Evolutionary conservation across 2,888 invertebrate species (phyloP), one percentile per base, ranked within the genome.

Genomic region (Amblyteles armatorius): DNA sequence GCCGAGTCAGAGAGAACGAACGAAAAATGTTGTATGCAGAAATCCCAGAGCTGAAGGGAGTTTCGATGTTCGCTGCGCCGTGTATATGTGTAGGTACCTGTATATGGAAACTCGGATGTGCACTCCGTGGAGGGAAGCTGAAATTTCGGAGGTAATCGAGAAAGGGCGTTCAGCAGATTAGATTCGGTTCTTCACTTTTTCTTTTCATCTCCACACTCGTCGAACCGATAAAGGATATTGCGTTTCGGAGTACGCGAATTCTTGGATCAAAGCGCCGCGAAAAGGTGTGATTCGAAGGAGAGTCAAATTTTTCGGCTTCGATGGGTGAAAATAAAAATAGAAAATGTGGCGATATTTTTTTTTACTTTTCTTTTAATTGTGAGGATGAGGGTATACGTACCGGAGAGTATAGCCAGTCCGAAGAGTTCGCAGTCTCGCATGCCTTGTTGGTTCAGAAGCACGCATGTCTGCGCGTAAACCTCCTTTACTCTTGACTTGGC

Each of bases 371-470:
- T 60, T 57, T 71, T 36, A 9, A 36, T 33, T 36, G 50, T 65
- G 55, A 81, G 57, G 16, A 36, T 13, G 44, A 48, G 26, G 11
- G n/a, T 9, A 73, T 73, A 95, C 96, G 96, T 94, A 98, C 98
- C 98, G 95, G 96, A 96, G 93, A 97, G 95, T 92, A 97, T 95
- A 91, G 98, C 97, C 94, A 98, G 95, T 92, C 98, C 98, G 95
- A 98, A 98, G 91, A 98, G 96, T 93, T 97, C 97, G 92, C 96
- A 96, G 94, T 98, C 97, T 94, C 96, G 96, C 96, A 98, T 96
- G 94, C 97, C 97, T 95, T 97, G 96, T 93, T 97, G 96, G 92
- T 96, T 96, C 91, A 97, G 96, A 94, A 97, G 97, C 87, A 96
- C 95, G 94, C 96, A 97, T 95, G 97, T 97, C 94, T 97, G 96